Base-by-base conservation (phyloP, 2,888 invertebrate genomes). In the Cataglyphis altisquamis region DNA sequence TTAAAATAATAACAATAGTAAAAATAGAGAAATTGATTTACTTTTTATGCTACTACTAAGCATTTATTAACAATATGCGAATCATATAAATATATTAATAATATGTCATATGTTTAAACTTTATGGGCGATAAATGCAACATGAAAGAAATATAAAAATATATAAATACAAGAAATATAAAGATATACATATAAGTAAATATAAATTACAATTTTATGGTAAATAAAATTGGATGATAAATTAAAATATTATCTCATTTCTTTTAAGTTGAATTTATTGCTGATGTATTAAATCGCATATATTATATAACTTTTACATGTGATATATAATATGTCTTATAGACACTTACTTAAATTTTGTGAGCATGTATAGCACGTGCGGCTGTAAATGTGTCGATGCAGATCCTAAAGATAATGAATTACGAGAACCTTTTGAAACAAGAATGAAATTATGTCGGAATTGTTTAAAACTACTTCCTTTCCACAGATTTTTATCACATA, bases 391-490 rank as follows among this genome's bases (percentile, higher is more conserved):
- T 21, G 77, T 63, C 12, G 74, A 85, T 32, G 52, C 68, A 15
- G n/a, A 88, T 70, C 83, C 73, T 41, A 82, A 87, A 12, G 88
- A 90, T 18, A 89, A 91, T 39, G 91, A 92, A 68, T 85, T 94
- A 55, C 87, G 85, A 8, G 92, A 91, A 67, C 91, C 91, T 1
- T 57, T 89, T 36, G 91, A 91, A n/a, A 84, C 83, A 25, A 88
- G 82, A 72, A 92, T 90, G 63, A 85, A 91, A 55, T 78, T 92
- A 39, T 94, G 94, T 70, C 84, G 70, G 36, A 90, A 92, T 81
- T 94, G 94, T 77, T 81, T 75, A 73, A 93, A 89, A 85, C 83
- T 94, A 63, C 86, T 94, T 25, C 90, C 93, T 0, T 85, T 78
- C 32, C 57, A 83, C 10, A 90, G 85, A 88, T 94, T 94, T 85